A percentile compares a stretch with the other conserved stretches of the same genome.
These are phyloP conservation scores for Tenebrio molitor DNA, from an alignment of 1,140 invertebrate genomes.

Conservation along the genomic window DNA sequence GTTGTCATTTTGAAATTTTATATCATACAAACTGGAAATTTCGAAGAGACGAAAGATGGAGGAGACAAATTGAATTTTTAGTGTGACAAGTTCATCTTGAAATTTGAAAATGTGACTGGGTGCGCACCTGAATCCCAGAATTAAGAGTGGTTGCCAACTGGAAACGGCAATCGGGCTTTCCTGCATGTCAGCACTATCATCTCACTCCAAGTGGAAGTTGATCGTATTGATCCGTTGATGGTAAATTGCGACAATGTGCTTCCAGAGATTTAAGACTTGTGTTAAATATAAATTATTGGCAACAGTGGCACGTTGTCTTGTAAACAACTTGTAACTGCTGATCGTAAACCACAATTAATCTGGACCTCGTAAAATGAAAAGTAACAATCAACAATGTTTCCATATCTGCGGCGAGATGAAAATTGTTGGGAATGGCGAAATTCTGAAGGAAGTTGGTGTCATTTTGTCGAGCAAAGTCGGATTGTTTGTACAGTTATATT, in stretches of 20 bases:
- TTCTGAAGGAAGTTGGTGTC: too few species aligned
- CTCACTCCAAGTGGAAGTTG: background rate
- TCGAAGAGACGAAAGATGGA: background rate
- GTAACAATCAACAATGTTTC: constrained; percentile 4
- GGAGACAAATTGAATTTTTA: background rate
- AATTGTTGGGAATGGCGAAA: too few species aligned
- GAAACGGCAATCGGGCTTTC: background rate
- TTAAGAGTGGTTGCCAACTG: background rate
- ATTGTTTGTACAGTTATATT: background rate
- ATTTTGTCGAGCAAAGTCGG: background rate
- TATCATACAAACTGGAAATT: background rate
- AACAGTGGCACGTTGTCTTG: constrained; percentile 10
- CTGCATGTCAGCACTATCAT: background rate
- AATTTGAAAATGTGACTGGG: background rate
- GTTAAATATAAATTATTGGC: background rate
- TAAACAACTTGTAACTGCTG: background rate
- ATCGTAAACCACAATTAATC: constrained; percentile 19
- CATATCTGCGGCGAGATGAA: background rate
- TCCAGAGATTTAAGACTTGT: background rate
- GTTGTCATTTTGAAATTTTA: background rate
- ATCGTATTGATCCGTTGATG: background rate
- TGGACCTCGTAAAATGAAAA: constrained; percentile 16
- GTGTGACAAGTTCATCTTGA: background rate
- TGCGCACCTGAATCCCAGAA: background rate
- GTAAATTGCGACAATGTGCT: background rate